Evolutionary conservation across 2,888 invertebrate genomes (phyloP).

Genomic region (Aelia acuminata): DNA sequence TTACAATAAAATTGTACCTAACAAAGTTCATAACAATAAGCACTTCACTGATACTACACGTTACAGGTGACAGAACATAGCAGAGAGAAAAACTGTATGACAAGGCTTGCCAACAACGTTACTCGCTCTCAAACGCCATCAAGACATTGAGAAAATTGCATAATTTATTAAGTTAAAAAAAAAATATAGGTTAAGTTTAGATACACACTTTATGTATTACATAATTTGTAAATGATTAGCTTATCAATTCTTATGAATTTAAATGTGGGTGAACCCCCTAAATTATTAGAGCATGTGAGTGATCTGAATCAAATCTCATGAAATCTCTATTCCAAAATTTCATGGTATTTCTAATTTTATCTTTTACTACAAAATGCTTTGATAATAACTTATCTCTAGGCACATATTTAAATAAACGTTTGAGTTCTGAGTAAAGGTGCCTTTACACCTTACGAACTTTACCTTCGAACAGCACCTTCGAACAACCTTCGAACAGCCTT

Average conservation of each 20-base stretch:
- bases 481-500: no score
- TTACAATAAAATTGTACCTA: slow-evolving; percentile 1
- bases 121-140: not conserved
- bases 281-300: slow-evolving; percentile 26
- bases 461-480: no score
- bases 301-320: not conserved
- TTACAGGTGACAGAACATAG: slow-evolving; percentile 50
- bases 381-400: not conserved
- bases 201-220: not conserved
- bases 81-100: slow-evolving; percentile 14
- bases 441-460: no score
- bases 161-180: not conserved
- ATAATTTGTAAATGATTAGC: not conserved
- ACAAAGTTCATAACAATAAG: slow-evolving; percentile 21
- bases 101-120: slow-evolving; percentile 44
- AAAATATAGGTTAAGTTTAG: not conserved
- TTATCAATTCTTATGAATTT: slow-evolving; percentile 5
- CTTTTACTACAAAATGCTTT: not conserved
- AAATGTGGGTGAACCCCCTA: not conserved
- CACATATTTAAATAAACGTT: not conserved
- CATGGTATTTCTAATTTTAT: not conserved
- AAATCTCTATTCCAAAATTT: not conserved
- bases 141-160: not conserved
- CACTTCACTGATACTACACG: slow-evolving; percentile 51
- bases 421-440: not conserved